Evolutionary conservation across 2,888 invertebrate genomes (phyloP), one percentile per base, ranked within the genome.

Genomic region (Galeopsomyia nigrocyanea): DNA sequence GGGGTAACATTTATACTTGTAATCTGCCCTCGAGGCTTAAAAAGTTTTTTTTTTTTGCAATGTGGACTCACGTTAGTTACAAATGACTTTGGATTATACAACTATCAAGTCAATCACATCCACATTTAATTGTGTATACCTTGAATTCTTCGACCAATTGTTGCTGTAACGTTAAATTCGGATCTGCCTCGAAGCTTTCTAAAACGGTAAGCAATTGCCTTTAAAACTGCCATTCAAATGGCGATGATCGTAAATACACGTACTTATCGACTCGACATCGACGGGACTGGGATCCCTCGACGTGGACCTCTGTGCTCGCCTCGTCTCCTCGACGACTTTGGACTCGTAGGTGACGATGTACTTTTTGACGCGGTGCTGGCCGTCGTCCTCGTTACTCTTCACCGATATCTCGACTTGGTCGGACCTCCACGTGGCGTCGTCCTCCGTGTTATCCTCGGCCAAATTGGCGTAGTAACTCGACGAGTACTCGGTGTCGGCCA

Each of bases 101-200:
- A 31, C n/a, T n/a, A 7, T 31, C 31, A 7, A 31, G 3, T 31
- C 31, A 31, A 31, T 31, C 31, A 7, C 13, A 1, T 10, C 39
- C 39, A 39, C 7, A 39, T 39, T 39, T 10, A 10, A 1, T 39
- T 50, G 71, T 73, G 75, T 66, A 68, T 86, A 86, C 86, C 86
- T 86, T 82, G 65, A 86, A 75, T 77, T 86, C 86, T 77, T 86
- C 83, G 79, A 86, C 85, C 74, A 86, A 82, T 82, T 86, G 86
- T 74, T 85, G 85, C 81, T 84, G 82, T 67, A 83, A 80, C 60
- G 82, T 77, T 76, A 86, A 80, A 78, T 85, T 86, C 76, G 83
- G 82, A 77, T 86, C 85, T 76, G 84, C 80, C 80, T 86, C 86
- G 79, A 82, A 86, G 81, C 84, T 84, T 77, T 81, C 86, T 86